Base-by-base conservation (phyloP, 1,140 invertebrate genomes). In the Conus ventricosus region DNA sequence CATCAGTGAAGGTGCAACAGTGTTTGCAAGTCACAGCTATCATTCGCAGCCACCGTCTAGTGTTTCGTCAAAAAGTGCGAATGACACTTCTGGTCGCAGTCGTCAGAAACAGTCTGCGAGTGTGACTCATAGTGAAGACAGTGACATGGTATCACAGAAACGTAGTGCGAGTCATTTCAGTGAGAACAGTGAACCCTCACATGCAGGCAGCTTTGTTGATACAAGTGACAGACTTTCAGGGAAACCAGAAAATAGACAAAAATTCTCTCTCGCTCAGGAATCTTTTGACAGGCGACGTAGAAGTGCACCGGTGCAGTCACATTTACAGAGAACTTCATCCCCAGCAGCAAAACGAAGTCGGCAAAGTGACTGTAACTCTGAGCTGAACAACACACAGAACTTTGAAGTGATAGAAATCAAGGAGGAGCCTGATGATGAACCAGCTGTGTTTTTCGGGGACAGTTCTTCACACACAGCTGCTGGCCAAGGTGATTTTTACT, bases 11-110 rank as follows among this genome's bases (percentile, higher is more conserved):
- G 76, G 39, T 39, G 57, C 71, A 39, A 89, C 88, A n/a, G 60
- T 89, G 23, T 89, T 84, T 84, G 71, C 76, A 4, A 89, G 83
- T 39, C 84, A 89, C 84, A 86, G 84, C 25, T 89, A 89, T 27
- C 84, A 89, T 23, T 89, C 88, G 0, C 55, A 57, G 53, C 88
- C 88, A 20, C 88, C 88, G 23, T 54, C 67, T 10, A 88, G 27
- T 39, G 39, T 39, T 39, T 39, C 39, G 39, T 39, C 39, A 39
- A 76, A 63, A 60, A 71, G 60, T 55, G 17, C 85, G 7, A 51
- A 51, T 27, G 71, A 75, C 51, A 6, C 71, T 55, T 27, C 71
- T 17, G 57, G 54, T 11, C 85, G 51, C 5, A 76, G 27, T 57
- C 75, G 71, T 13, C 75, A 71, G 25, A 57, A 55, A 83, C 53